Base-by-base conservation (phyloP, 2,797 vertebrate genomes). In the Zenarchopterus dispar region DNA sequence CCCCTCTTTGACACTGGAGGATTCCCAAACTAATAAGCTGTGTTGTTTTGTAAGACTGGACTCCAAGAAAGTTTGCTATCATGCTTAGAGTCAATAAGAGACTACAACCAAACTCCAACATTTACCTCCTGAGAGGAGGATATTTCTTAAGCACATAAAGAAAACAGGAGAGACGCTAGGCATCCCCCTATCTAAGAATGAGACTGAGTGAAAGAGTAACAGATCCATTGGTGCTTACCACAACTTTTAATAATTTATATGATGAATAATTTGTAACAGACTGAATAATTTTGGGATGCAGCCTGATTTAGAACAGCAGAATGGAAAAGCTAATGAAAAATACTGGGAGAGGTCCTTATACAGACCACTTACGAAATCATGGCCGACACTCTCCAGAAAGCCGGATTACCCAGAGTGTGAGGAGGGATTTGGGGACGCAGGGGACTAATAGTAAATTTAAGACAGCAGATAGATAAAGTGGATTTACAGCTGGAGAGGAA, bases 261-360 rank as follows among this genome's bases (percentile, higher is more conserved):
- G 57, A 47, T 87, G 79, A 90, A 89, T 88, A 82, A 89, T 86
- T 86, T 68, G 84, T 53, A 57, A 22, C 60, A 11, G 15, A 18
- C 41, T 21, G 57, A 62, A 71, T 75, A 79, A 9, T 43, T 70
- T 65, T 26, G 50, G 79, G 64, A 65, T 57, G 22, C 61, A 49
- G 73, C 70, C 55, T 61, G 73, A 84, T 87, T 84, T 77, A 85
- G 80, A 84, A 75, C 1, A 0, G 16, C 50, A 56, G 47, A 73
- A 62, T 60, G 44, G 67, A 73, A 64, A 62, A 1, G 28, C 59
- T 57, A 53, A 60, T 67, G 77, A 57, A 65, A 82, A 87, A 74
- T 26, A 62, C 57, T 24, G 49, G 56, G 65, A 79, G 84, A 89
- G 80, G 86, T 88, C 84, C 61, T 61, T 41, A 69, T 42, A 56